phyloP scores from a whole-genome alignment of 2,113 vertebrate species.

The Acanthisitta chloris region DNA sequence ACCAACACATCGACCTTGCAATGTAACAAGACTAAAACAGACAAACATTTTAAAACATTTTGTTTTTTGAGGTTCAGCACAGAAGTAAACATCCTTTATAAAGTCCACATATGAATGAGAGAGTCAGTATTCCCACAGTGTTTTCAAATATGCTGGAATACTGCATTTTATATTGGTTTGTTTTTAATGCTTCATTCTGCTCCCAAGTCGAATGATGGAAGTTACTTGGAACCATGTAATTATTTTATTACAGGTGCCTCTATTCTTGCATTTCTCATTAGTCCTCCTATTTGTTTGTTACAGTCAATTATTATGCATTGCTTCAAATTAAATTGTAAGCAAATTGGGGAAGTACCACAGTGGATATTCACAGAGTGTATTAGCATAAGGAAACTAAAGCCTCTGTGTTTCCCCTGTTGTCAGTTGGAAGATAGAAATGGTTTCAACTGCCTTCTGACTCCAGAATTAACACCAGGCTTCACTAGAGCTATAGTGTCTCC shows the following conservation, averaged over 20 bases:
- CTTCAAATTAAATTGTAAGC: conserved; percentile 27
- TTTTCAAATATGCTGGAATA: not conserved
- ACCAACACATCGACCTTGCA: not conserved
- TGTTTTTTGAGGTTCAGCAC: not conserved
- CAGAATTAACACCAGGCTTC: not conserved
- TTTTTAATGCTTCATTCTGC: not conserved
- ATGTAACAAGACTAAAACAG: not conserved
- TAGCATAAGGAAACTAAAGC: not conserved
- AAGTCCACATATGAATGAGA: not conserved
- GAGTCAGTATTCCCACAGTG: not conserved
- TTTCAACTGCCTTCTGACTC: not conserved
- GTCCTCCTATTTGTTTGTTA: conserved; percentile 10
- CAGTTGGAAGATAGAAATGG: not conserved
- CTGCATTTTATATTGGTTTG: not conserved
- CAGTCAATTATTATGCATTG: not conserved
- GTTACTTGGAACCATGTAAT: not conserved
- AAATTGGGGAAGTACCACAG: not conserved
- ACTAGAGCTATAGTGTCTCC: not conserved
- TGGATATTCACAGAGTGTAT: not conserved
- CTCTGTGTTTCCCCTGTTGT: not conserved
- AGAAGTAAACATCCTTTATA: not conserved
- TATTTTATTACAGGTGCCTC: not conserved
- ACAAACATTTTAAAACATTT: not conserved
- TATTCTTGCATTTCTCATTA: conserved; percentile 1
- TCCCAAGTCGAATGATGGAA: not conserved